A percentile compares a stretch with the other conserved stretches of the same genome.
Evolutionary conservation across 1,140 invertebrate species (phyloP).

Genomic region (Nasonia longicornis): DNA sequence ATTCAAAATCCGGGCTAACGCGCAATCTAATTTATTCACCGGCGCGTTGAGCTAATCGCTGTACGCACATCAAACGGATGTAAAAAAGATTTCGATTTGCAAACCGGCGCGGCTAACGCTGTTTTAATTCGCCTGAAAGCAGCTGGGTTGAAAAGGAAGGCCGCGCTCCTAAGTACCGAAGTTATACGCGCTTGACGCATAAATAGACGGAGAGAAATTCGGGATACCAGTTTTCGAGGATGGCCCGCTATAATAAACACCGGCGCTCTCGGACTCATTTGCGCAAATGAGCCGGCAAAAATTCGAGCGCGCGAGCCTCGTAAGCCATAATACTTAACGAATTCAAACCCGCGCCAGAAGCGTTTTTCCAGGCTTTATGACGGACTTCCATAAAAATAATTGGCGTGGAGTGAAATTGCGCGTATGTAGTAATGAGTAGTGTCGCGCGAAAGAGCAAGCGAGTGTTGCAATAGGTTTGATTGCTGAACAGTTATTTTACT

Average conservation of each 20-base stretch:
- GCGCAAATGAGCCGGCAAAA: conserved; percentile 40
- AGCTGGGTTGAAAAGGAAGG: not conserved
- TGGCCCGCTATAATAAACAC: conserved; percentile 32
- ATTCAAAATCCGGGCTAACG: not conserved
- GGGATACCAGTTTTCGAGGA: not conserved
- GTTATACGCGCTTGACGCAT: not conserved
- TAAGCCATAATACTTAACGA: conserved; percentile 45
- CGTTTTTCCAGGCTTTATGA: conserved; percentile 39
- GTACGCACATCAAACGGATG: not conserved
- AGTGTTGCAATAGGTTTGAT: not conserved
- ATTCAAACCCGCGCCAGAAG: conserved; percentile 46
- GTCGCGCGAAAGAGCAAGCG: not conserved
- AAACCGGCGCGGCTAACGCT: not conserved
- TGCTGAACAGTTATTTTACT: too few species aligned
- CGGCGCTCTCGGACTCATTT: conserved; percentile 17
- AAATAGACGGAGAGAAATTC: conserved; percentile 5
- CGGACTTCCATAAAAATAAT: conserved; percentile 49
- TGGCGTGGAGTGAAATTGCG: conserved; percentile 1
- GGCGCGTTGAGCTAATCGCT: not conserved
- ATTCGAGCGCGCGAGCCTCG: conserved; percentile 19
- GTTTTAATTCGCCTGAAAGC: conserved; percentile 30
- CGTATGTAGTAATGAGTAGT: not conserved
- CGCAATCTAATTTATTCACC: not conserved
- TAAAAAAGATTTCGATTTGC: not conserved
- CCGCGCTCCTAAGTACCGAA: not conserved